Conservation (phyloP, 2,113 vertebrate genomes). For the Phoxinus phoxinus region DNA sequence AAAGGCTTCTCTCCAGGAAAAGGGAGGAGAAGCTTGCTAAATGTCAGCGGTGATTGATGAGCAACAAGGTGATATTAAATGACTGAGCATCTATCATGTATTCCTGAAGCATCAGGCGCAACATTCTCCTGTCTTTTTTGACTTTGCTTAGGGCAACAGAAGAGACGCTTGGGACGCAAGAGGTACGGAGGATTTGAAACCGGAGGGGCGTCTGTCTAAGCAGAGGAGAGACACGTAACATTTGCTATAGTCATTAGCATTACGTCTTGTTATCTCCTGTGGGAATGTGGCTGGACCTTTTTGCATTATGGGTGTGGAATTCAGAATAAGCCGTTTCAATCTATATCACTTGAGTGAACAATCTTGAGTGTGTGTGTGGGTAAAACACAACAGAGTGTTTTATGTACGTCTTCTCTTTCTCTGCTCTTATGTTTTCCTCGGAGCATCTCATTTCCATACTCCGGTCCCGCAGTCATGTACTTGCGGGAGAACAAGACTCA, state of each 20-base stretch:
- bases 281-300: neutral
- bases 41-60: constrained; percentile 42
- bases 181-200: neutral
- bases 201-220: neutral
- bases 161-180: neutral
- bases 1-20: constrained; percentile 16
- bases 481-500: neutral
- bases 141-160: constrained; percentile 15
- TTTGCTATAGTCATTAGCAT: constrained; percentile 23
- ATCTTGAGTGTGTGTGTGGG: neutral
- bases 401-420: neutral
- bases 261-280: constrained; percentile 21
- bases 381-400: neutral
- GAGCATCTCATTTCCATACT: constrained; percentile 15
- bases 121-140: neutral
- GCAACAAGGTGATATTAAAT: constrained; percentile 15
- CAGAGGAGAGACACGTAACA: neutral
- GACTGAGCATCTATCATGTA: constrained; percentile 24
- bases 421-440: neutral
- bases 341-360: neutral
- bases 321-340: neutral
- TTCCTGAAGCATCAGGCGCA: neutral
- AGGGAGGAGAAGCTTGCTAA: constrained; percentile 3
- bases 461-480: neutral
- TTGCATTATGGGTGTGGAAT: neutral